Conservation (phyloP, 2,113 vertebrate genomes). For the Ophiodon elongatus region DNA sequence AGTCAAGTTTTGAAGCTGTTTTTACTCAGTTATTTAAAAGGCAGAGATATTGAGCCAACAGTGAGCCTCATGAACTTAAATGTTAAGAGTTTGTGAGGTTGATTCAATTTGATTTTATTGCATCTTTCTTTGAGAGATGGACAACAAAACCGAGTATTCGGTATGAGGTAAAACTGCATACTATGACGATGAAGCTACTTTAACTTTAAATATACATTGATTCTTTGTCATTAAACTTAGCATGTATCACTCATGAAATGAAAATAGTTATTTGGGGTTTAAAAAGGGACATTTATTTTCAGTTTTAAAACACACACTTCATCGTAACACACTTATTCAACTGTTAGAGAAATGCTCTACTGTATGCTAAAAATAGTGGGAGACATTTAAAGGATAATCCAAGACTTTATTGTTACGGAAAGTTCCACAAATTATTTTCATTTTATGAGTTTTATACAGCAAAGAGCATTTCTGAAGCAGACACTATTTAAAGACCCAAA, state of each 20-base stretch:
- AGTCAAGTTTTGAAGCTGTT: conserved; percentile 63
- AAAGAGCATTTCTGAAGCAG: conserved; percentile 67
- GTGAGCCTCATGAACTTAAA: conserved; percentile 39
- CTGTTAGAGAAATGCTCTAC: background rate
- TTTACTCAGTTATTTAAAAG: conserved; percentile 54
- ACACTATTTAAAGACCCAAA: conserved; percentile 69
- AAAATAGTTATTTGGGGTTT: conserved; percentile 64
- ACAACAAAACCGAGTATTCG: conserved; percentile 65
- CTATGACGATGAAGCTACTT: conserved; percentile 31
- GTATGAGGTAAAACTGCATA: conserved; percentile 64
- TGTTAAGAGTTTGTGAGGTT: conserved; percentile 33
- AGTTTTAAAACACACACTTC: background rate
- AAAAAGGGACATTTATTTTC: conserved; percentile 24
- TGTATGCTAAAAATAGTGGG: background rate
- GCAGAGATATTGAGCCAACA: conserved; percentile 42
- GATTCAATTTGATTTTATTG: conserved; percentile 40
- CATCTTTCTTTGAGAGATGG: conserved; percentile 67
- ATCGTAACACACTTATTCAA: background rate
- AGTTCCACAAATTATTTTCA: conserved; percentile 72
- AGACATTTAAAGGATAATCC: background rate
- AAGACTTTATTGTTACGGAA: conserved; percentile 17
- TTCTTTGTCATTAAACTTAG: conserved; percentile 59
- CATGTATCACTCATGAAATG: conserved; percentile 79
- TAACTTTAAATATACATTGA: conserved; percentile 35
- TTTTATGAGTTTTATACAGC: conserved; percentile 75